phyloP scores from a whole-genome alignment of 2,888 invertebrate species.

The Poecilobothrus nobilitatus region DNA sequence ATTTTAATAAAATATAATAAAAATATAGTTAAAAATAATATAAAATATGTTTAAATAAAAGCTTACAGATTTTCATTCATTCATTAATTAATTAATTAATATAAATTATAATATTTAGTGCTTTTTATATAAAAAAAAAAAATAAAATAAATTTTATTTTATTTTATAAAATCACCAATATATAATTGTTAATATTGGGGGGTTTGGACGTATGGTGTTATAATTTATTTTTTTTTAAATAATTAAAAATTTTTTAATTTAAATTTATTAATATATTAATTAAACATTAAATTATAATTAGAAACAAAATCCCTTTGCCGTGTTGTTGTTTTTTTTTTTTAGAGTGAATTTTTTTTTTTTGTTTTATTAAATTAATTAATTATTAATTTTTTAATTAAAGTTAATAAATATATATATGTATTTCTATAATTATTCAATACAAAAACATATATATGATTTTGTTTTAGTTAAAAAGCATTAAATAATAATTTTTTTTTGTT shows the following conservation, averaged over 20 bases:
- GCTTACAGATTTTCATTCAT: not conserved
- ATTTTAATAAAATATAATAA: too few species aligned
- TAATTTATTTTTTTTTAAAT: too few species aligned
- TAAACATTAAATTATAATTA: not conserved
- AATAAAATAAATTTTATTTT: not conserved
- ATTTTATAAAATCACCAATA: not conserved
- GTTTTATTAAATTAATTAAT: not conserved
- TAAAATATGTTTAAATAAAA: not conserved
- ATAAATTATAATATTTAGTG: constrained; percentile 8
- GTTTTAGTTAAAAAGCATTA: constrained; percentile 21
- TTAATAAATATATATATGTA: not conserved
- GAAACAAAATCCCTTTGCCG: not conserved
- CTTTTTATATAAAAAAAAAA: not conserved
- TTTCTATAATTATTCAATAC: not conserved
- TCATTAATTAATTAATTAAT: not conserved
- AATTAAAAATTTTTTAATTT: not conserved
- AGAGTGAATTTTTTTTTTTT: too few species aligned
- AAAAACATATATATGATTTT: not conserved
- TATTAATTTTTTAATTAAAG: not conserved
- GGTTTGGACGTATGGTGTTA: too few species aligned
- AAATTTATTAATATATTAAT: not conserved
- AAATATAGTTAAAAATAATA: not conserved
- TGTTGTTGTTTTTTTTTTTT: not conserved
- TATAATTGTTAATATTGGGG: not conserved
- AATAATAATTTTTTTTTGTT: constrained; percentile 15